Conservation (phyloP, 1,140 invertebrate species). For the Eufriesea mexicana region DNA sequence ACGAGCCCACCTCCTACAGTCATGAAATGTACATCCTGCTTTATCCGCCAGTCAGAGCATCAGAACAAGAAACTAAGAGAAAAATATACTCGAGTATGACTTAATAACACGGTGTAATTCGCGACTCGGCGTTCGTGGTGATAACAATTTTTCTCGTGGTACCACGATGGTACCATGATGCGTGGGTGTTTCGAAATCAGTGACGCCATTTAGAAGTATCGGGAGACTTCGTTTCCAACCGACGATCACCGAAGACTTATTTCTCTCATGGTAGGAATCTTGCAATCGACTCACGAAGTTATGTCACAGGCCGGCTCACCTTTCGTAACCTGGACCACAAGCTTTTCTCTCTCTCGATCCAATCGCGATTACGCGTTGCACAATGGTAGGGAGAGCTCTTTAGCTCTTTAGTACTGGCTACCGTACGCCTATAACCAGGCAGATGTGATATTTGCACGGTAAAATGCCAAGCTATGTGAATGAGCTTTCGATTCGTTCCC, state of each 20-base stretch:
- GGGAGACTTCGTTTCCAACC: neutral
- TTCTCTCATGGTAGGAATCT: constrained; percentile 29
- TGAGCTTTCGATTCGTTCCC: constrained; percentile 1
- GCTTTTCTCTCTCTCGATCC: constrained; percentile 44
- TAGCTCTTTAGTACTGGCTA: neutral
- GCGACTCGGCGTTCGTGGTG: too few species aligned
- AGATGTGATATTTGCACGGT: constrained; percentile 16
- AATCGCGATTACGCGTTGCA: constrained; percentile 50
- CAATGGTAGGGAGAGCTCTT: constrained; percentile 17
- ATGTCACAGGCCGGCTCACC: constrained; percentile 21
- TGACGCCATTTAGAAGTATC: neutral
- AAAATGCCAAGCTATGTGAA: constrained; percentile 14
- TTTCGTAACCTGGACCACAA: constrained; percentile 58
- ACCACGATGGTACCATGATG: too few species aligned
- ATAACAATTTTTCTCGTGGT: too few species aligned
- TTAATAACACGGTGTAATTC: too few species aligned
- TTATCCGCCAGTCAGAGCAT: too few species aligned
- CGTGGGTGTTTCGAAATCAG: constrained; percentile 2
- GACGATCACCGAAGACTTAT: constrained; percentile 1
- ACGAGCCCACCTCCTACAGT: too few species aligned
- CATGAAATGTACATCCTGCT: too few species aligned
- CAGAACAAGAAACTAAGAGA: too few species aligned
- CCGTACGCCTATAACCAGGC: neutral
- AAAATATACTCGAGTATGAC: too few species aligned
- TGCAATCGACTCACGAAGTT: constrained; percentile 49